Percentiles rank a stretch among this genome's conserved stretches.
Conservation (phyloP, 2,797 vertebrate species). For the Liasis olivaceus region DNA sequence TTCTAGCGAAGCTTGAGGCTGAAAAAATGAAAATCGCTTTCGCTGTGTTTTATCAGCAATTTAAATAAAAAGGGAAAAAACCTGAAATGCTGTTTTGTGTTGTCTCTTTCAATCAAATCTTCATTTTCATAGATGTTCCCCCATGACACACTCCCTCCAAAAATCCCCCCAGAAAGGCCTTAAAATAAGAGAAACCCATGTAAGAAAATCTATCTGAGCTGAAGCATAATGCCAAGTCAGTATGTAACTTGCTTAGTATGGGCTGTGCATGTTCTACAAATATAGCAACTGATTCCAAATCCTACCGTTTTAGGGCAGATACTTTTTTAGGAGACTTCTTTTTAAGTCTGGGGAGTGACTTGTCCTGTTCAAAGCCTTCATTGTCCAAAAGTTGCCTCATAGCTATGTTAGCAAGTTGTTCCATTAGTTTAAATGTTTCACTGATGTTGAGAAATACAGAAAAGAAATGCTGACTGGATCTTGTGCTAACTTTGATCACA, state of each 20-base stretch:
- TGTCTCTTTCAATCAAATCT: background rate
- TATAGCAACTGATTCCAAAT: slow-evolving; percentile 2
- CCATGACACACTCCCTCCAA: background rate
- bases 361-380: slow-evolving; percentile 94
- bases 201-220: background rate
- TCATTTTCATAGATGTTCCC: background rate
- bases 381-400: slow-evolving; percentile 98
- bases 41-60: background rate
- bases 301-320: slow-evolving; percentile 92
- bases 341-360: slow-evolving; percentile 93
- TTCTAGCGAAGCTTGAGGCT: background rate
- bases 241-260: background rate
- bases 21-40: background rate
- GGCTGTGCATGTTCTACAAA: background rate
- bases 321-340: slow-evolving; percentile 96
- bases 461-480: slow-evolving; percentile 90
- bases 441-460: slow-evolving; percentile 96
- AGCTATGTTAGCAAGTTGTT: slow-evolving; percentile 98
- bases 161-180: background rate
- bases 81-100: background rate
- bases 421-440: slow-evolving; percentile 96
- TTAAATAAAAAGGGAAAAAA: background rate
- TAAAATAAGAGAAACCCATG: background rate
- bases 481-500: slow-evolving; percentile 92
- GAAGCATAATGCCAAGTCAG: background rate